Conservation (phyloP, 92 coral and sea anemone genomes). For the Nematostella vectensis region DNA sequence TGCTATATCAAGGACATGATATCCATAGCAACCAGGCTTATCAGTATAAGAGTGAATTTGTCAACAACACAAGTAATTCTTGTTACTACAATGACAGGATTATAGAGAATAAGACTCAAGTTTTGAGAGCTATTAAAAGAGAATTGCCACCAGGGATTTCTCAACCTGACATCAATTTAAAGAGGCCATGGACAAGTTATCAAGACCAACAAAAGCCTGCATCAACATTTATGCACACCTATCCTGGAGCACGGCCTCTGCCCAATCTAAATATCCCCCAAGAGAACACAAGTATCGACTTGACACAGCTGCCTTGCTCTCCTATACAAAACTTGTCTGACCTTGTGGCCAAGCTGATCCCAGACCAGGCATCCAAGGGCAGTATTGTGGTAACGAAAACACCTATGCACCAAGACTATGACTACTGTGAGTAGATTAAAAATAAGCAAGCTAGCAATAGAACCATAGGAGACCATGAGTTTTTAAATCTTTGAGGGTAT, state of each 20-base stretch:
- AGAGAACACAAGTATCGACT: background rate
- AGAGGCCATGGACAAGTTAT: background rate
- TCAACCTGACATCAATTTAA: background rate
- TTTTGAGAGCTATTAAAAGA: background rate
- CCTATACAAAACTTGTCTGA: slow-evolving; percentile 80
- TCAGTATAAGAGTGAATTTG: background rate
- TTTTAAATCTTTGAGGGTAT: too few relatives aligned
- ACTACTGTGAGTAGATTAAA: too few relatives aligned
- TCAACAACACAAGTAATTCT: background rate
- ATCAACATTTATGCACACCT: background rate
- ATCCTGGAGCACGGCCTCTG: background rate
- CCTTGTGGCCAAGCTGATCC: slow-evolving; percentile 67
- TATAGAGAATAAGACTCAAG: background rate
- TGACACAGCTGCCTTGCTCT: slow-evolving; percentile 32
- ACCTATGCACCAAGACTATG: too few relatives aligned
- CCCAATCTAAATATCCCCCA: background rate
- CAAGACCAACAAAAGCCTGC: background rate
- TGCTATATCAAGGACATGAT: background rate
- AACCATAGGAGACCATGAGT: too few relatives aligned
- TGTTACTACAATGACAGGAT: background rate
- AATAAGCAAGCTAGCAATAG: too few relatives aligned
- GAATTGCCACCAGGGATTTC: background rate
- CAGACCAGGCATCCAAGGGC: slow-evolving; percentile 50
- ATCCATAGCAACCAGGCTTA: background rate
- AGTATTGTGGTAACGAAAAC: too few relatives aligned